phyloP scores from a whole-genome alignment of 2,888 invertebrate genomes.

The Morinoia aosen region DNA sequence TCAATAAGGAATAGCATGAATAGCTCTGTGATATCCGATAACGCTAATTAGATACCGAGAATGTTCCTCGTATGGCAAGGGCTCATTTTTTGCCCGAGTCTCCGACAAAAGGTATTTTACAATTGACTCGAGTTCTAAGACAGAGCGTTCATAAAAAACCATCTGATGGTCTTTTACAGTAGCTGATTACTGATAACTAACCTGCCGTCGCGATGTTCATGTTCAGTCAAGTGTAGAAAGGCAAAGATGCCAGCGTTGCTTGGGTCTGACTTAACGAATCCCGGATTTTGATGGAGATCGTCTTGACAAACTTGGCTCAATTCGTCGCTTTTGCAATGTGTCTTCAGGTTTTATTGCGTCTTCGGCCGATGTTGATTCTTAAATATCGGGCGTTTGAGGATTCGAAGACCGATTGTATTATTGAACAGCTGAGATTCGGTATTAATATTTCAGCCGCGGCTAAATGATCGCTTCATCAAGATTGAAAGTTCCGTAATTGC shows the following conservation, averaged over 20 bases:
- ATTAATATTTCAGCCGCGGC: not conserved
- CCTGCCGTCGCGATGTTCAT: slow-evolving; percentile 37
- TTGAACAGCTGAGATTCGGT: not conserved
- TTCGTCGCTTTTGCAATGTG: slow-evolving; percentile 33
- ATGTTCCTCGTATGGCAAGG: slow-evolving; percentile 28
- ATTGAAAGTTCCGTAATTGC: slow-evolving; percentile 40
- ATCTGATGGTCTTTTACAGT: slow-evolving; percentile 48
- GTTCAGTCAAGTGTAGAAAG: slow-evolving; percentile 41
- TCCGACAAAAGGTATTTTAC: slow-evolving; percentile 48
- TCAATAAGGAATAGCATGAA: slow-evolving; percentile 39
- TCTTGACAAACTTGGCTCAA: not conserved
- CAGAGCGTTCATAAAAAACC: slow-evolving; percentile 20
- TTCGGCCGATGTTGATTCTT: not conserved
- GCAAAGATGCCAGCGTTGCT: slow-evolving; percentile 24
- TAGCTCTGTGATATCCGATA: slow-evolving; percentile 38
- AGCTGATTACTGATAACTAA: slow-evolving; percentile 48
- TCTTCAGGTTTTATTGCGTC: not conserved
- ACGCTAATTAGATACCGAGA: slow-evolving; percentile 46
- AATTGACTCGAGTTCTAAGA: slow-evolving; percentile 26
- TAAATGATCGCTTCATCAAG: slow-evolving; percentile 31
- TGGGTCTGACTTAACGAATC: slow-evolving; percentile 16
- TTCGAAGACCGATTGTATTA: not conserved
- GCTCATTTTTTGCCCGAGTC: slow-evolving; percentile 18
- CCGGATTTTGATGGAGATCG: not conserved
- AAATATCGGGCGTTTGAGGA: not conserved